A percentile compares a stretch with the other conserved stretches of the same genome.
These are phyloP conservation scores for Pseudobourletiella spinata DNA, from an alignment of 1,140 invertebrate species.

Conservation along the genomic window DNA sequence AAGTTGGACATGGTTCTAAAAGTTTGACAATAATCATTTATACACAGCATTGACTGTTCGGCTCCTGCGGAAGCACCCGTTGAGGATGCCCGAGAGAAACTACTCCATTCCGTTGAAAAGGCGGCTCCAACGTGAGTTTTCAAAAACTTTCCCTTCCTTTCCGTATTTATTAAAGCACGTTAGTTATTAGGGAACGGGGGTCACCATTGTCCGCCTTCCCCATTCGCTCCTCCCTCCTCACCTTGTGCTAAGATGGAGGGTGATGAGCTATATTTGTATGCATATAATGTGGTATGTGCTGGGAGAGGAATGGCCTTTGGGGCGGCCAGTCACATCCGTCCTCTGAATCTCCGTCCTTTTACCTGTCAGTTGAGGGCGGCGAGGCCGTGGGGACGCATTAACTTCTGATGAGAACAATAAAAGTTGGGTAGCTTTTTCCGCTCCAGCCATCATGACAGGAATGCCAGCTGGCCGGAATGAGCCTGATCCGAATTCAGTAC, in stretches of 20 bases:
- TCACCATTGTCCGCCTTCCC: not conserved
- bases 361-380: no score
- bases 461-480: no score
- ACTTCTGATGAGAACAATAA: no score
- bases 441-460: no score
- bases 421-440: no score
- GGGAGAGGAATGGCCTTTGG: no score
- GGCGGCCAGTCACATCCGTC: no score
- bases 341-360: no score
- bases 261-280: not conserved
- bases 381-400: no score
- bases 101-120: constrained; percentile 10
- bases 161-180: not conserved
- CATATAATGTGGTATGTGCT: no score
- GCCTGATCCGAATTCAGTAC: no score
- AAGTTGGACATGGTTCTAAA: no score
- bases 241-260: not conserved
- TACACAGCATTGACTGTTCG: constrained; percentile 60
- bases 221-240: not conserved
- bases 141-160: not conserved
- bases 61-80: constrained; percentile 53
- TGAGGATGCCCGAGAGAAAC: constrained; percentile 11
- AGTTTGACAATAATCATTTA: not conserved
- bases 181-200: not conserved
- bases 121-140: constrained; percentile 10